A percentile compares a stretch with the other conserved stretches of the same genome.
These are phyloP conservation scores for Podarcis muralis DNA, from an alignment of 2,113 vertebrate genomes.

Conservation along the genomic window DNA sequence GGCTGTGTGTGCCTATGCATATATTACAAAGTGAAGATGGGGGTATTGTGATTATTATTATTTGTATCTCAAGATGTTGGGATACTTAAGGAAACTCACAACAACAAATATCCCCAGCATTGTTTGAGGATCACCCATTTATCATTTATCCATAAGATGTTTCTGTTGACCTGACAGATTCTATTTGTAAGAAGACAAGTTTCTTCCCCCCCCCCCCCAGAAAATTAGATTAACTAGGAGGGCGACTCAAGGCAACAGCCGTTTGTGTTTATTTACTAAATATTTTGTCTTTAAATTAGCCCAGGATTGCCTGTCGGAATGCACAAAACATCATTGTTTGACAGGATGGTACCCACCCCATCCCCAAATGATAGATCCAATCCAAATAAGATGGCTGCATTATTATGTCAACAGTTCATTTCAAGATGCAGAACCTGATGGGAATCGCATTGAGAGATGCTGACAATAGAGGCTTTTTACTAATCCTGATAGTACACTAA, in stretches of 20 bases:
- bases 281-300: slow-evolving; percentile 18
- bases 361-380: not conserved
- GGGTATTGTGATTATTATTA: not conserved
- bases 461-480: slow-evolving; percentile 17
- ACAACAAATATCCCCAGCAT: not conserved
- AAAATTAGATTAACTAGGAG: slow-evolving; percentile 24
- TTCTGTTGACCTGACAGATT: slow-evolving; percentile 27
- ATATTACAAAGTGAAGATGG: too few species aligned
- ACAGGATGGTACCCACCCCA: not conserved
- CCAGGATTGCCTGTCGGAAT: slow-evolving; percentile 34
- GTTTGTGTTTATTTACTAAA: slow-evolving; percentile 40
- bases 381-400: not conserved
- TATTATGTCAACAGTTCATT: not conserved
- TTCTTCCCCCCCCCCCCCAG: not conserved
- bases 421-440: not conserved
- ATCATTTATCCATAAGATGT: slow-evolving; percentile 5
- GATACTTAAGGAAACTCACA: not conserved
- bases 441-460: slow-evolving; percentile 9
- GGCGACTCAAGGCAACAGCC: not conserved
- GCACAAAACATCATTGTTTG: slow-evolving; percentile 19
- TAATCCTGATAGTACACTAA: slow-evolving; percentile 12
- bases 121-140: not conserved
- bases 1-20: too few species aligned
- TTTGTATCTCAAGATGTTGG: not conserved
- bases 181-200: slow-evolving; percentile 21